Conservation (phyloP, 1,140 invertebrate species). For the Apis laboriosa region DNA sequence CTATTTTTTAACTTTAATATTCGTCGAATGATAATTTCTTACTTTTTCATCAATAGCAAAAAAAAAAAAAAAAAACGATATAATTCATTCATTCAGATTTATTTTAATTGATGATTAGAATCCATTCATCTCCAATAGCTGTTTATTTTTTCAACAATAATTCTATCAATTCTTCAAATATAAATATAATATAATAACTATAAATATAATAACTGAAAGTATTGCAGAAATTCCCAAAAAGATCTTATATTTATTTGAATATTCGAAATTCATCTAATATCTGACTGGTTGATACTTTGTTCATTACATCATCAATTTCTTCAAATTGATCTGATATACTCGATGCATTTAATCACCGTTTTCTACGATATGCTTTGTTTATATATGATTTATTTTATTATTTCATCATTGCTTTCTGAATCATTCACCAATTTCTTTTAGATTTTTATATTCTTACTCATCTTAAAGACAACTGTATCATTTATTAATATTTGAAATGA, state of each 20-base stretch:
- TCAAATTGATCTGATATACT: not conserved
- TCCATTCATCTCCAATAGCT: not conserved
- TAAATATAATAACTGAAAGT: not conserved
- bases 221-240: not conserved
- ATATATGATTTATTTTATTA: not conserved
- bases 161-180: not conserved
- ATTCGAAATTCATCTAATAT: not conserved
- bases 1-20: conserved; percentile 53
- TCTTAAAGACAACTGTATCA: not conserved
- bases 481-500: not conserved
- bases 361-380: not conserved
- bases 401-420: not conserved
- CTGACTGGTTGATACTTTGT: not conserved
- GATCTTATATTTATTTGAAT: not conserved
- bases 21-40: conserved; percentile 9
- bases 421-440: not conserved
- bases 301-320: not conserved
- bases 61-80: not conserved
- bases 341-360: not conserved
- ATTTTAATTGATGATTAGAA: not conserved
- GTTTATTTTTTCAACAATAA: not conserved
- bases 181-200: not conserved
- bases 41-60: not conserved
- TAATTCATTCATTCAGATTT: not conserved
- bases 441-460: not conserved